Evolutionary conservation across 1,140 invertebrate genomes (phyloP), one percentile per base, ranked within the genome.

Genomic region (Scaptomyza montana): DNA sequence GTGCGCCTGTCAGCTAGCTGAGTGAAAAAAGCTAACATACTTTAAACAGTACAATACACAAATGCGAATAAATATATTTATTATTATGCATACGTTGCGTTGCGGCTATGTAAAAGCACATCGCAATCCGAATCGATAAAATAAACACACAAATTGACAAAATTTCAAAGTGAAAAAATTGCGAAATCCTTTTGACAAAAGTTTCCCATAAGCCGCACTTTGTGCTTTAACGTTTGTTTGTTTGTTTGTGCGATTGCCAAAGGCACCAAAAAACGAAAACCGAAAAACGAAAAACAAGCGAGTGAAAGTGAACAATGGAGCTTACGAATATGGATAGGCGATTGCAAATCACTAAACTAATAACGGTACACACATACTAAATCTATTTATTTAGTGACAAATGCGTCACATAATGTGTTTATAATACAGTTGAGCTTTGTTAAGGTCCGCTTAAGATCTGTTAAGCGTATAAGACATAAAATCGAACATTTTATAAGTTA

Each of bases 271-370:
- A 6, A 33, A 33, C 5, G 7, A 7, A 6, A 33, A 7, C 5
- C 6, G 7, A 6, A 36, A 36, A 1, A 36, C 2, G 6, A 36
- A 36, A 6, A 36, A 36, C 2, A 6, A 1, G 5, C 33, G 39
- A 85, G 81, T 85, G 81, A 87, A 85, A 87, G 81, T 80, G 77
- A 85, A 74, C 64, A 85, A 85, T 87, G 75, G 63, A 72, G 47
- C 50, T 63, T 59, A 78, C 65, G 51, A 80, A 87, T 69, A 66
- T 81, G 75, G 61, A 76, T 69, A 78, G 61, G 47, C 68, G 51
- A 78, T 80, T 82, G 53, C 56, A 49, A 72, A 68, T 74, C 61
- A 74, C 67, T 55, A 80, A 74, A 33, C 74, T 69, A 75, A 87
- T 76, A 82, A 78, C 75, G 78, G 81, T 86, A 76, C 81, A 76